phyloP scores from a whole-genome alignment of 92 coral and sea anemone species.

The Actinernus sp. region DNA sequence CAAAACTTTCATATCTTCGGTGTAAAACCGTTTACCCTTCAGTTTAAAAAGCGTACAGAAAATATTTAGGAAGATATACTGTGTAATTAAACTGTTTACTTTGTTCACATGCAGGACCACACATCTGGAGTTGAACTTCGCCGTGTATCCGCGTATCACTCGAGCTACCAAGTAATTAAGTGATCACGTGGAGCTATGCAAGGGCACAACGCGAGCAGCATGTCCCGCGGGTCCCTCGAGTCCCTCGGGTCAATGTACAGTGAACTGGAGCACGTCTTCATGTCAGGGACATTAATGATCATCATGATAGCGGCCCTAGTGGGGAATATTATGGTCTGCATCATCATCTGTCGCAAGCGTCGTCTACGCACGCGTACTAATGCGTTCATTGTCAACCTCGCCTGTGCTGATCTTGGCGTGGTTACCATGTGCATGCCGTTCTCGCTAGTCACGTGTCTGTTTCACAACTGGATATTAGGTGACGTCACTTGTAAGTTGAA shows the following conservation, averaged over 20 bases:
- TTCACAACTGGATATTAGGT: slow-evolving; percentile 71
- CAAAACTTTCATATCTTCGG: no score
- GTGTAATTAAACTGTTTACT: no score
- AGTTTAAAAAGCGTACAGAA: no score
- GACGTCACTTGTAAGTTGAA: slow-evolving; percentile 70
- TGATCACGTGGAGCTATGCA: no score
- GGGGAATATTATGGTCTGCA: slow-evolving; percentile 75
- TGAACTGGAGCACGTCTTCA: slow-evolving; percentile 61
- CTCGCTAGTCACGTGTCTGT: slow-evolving; percentile 75
- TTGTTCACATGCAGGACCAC: no score
- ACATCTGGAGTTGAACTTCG: no score
- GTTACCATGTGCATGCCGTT: slow-evolving; percentile 79
- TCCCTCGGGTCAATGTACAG: slow-evolving; percentile 6
- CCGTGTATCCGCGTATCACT: no score
- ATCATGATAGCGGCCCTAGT: slow-evolving; percentile 68
- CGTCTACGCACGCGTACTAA: slow-evolving; percentile 86
- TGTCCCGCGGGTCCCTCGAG: neutral
- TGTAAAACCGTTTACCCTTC: no score
- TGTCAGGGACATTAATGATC: slow-evolving; percentile 61
- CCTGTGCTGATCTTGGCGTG: slow-evolving; percentile 81
- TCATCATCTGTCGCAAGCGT: slow-evolving; percentile 65
- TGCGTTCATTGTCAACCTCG: slow-evolving; percentile 72
- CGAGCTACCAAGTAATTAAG: no score
- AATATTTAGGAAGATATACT: no score
- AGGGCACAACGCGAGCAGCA: neutral